Conservation (phyloP, 2,888 invertebrate genomes). For the Diogma glabrata region DNA sequence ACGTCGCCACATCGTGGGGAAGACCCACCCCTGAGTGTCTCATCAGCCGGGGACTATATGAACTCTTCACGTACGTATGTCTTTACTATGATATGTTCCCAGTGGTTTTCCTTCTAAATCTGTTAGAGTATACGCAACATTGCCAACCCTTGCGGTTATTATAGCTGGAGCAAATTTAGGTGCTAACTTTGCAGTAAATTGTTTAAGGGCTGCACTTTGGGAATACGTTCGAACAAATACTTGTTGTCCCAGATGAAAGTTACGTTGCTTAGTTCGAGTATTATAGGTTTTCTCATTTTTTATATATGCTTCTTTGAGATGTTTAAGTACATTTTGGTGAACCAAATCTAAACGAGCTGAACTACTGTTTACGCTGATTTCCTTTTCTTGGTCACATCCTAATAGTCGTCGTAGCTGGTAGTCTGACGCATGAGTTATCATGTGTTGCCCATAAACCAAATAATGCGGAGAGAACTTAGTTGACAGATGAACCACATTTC, state of each 20-base stretch:
- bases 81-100: not conserved
- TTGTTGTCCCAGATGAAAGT: not conserved
- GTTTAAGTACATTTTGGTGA: not conserved
- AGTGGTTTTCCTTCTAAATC: not conserved
- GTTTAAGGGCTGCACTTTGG: not conserved
- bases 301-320: not conserved
- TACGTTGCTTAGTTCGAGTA: not conserved
- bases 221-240: not conserved
- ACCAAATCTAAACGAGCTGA: not conserved
- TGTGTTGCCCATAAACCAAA: conserved; percentile 20
- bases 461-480: conserved; percentile 21
- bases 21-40: too few relatives aligned
- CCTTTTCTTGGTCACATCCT: not conserved
- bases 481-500: conserved; percentile 21
- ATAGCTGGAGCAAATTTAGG: not conserved
- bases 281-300: not conserved
- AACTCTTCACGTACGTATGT: too few relatives aligned
- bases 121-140: not conserved
- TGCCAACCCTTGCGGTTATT: not conserved
- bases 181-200: not conserved
- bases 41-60: too few relatives aligned
- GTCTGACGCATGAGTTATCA: conserved; percentile 10
- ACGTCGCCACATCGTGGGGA: too few relatives aligned
- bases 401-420: too few relatives aligned
- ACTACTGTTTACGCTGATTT: too few relatives aligned